Conservation (phyloP, 2,888 invertebrate species). For the Ophraella communa region DNA sequence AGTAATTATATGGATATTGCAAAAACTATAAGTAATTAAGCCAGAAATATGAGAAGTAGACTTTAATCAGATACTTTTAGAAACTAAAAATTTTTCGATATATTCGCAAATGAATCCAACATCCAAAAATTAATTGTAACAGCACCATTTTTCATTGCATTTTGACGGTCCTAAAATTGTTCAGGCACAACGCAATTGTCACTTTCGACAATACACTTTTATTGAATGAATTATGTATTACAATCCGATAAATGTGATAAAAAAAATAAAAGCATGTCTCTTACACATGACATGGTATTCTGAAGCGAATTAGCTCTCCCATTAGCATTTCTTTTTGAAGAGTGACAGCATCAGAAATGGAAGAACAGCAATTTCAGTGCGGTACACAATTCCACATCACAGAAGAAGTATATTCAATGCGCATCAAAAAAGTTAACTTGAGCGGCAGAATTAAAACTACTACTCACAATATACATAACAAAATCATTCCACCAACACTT, state of each 20-base stretch:
- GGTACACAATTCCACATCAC: not conserved
- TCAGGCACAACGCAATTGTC: not conserved
- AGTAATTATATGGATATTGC: too few relatives aligned
- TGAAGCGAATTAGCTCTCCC: not conserved
- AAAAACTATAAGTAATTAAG: too few relatives aligned
- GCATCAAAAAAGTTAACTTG: slow-evolving; percentile 1
- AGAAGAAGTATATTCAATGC: not conserved
- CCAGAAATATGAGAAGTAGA: too few relatives aligned
- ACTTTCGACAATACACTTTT: not conserved
- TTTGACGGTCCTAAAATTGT: not conserved
- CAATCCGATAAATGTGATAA: not conserved
- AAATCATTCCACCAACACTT: not conserved
- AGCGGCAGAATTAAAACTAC: slow-evolving; percentile 1
- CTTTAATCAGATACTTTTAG: too few relatives aligned
- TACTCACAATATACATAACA: not conserved
- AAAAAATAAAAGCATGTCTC: not conserved
- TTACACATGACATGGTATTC: not conserved
- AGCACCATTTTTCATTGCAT: not conserved
- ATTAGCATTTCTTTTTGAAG: slow-evolving; percentile 3
- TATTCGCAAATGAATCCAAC: too few relatives aligned
- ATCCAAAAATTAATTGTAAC: not conserved
- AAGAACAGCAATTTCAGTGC: not conserved
- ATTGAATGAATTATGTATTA: not conserved
- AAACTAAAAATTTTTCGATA: too few relatives aligned
- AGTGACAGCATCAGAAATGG: slow-evolving; percentile 5